Conservation (phyloP, 2,113 vertebrate genomes). For the Clarias magur region DNA sequence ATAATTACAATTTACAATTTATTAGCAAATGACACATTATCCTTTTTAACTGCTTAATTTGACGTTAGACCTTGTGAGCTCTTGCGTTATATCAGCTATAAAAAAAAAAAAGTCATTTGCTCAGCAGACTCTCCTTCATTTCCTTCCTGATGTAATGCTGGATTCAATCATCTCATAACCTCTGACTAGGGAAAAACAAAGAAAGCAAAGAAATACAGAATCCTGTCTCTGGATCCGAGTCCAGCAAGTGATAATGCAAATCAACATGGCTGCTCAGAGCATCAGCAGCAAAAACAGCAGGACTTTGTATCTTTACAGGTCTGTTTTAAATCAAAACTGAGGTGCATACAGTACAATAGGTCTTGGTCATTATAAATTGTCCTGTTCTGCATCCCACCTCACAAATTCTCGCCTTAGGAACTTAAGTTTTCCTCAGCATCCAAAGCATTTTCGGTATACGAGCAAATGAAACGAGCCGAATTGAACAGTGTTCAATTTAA, state of each 20-base stretch:
- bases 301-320: too few relatives aligned
- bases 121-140: neutral
- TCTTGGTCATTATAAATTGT: too few relatives aligned
- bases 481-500: too few relatives aligned
- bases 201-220: neutral
- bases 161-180: neutral
- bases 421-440: too few relatives aligned
- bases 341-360: too few relatives aligned
- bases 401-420: too few relatives aligned
- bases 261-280: neutral
- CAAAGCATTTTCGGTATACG: too few relatives aligned
- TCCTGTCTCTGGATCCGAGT: neutral
- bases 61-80: neutral
- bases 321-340: too few relatives aligned
- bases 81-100: neutral
- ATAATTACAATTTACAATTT: neutral
- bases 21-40: neutral
- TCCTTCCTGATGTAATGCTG: neutral
- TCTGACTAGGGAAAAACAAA: neutral
- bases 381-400: too few relatives aligned
- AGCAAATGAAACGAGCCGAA: too few relatives aligned
- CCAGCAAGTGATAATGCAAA: neutral
- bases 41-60: neutral
- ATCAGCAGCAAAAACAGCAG: neutral
- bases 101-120: neutral